phyloP scores from a whole-genome alignment of 2,888 invertebrate species.

The Tachina lurida region DNA sequence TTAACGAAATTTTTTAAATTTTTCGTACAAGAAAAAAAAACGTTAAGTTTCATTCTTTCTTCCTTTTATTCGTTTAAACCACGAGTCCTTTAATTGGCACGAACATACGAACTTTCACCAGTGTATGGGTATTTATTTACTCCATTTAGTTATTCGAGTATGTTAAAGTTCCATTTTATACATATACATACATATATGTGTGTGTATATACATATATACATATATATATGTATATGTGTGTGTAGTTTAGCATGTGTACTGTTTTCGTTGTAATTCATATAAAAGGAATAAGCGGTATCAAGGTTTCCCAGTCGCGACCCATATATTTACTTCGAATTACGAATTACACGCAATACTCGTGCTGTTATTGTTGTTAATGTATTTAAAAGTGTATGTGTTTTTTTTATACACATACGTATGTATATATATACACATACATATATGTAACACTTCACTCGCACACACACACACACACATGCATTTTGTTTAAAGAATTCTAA shows the following conservation, averaged over 20 bases:
- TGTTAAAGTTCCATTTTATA: background rate
- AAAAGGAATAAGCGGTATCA: slow-evolving; percentile 68
- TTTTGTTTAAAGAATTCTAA: slow-evolving; percentile 20
- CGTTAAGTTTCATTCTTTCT: slow-evolving; percentile 1
- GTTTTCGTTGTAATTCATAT: slow-evolving; percentile 3
- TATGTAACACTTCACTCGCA: background rate
- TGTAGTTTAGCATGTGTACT: background rate
- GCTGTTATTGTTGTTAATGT: no score
- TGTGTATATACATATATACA: background rate
- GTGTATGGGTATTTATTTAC: no score
- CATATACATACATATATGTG: no score
- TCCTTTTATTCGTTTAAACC: slow-evolving; percentile 28
- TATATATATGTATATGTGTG: slow-evolving; percentile 14
- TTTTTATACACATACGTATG: background rate
- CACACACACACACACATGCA: background rate
- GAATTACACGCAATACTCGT: slow-evolving; percentile 78
- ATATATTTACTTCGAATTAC: slow-evolving; percentile 79
- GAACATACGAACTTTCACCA: slow-evolving; percentile 1
- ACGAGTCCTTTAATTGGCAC: slow-evolving; percentile 42
- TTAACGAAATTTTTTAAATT: slow-evolving; percentile 4
- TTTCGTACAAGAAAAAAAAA: no score
- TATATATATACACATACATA: slow-evolving; percentile 3
- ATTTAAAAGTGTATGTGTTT: background rate
- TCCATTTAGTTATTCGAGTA: no score
- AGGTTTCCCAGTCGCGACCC: slow-evolving; percentile 75